These are phyloP conservation scores for Paralichthys olivaceus DNA, from an alignment of 2,113 vertebrate species.

Conservation along the genomic window DNA sequence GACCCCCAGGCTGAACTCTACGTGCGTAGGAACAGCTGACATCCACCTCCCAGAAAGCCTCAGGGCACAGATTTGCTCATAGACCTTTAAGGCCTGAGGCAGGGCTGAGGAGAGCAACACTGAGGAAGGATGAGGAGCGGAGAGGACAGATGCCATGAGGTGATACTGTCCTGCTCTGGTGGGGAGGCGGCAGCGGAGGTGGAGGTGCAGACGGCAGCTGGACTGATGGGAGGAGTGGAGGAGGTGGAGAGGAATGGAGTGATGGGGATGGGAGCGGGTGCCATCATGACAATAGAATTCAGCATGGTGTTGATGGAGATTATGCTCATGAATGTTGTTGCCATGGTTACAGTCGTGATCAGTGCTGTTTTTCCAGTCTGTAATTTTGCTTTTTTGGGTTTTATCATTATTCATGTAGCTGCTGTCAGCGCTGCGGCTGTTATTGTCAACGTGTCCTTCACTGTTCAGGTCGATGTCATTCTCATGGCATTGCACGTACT, in stretches of 20 bases:
- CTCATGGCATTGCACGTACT: background rate
- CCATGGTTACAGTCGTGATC: background rate
- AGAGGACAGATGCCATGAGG: background rate
- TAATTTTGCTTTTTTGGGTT: background rate
- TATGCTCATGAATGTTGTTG: background rate
- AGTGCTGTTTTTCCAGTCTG: background rate
- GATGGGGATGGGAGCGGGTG: background rate
- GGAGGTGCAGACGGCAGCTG: conserved; percentile 28
- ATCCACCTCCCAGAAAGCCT: conserved; percentile 27
- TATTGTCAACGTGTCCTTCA: background rate
- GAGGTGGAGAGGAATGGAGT: background rate
- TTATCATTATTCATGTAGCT: background rate
- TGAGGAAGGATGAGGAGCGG: background rate
- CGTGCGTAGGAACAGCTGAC: background rate
- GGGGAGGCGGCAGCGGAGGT: background rate
- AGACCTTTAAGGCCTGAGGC: conserved; percentile 1
- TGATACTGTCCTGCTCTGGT: conserved; percentile 2
- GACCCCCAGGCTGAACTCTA: conserved; percentile 29
- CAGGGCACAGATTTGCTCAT: background rate
- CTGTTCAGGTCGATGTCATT: background rate
- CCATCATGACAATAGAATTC: background rate
- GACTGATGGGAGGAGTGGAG: background rate
- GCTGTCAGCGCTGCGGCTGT: background rate
- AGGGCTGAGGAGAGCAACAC: conserved; percentile 6
- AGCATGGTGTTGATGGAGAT: background rate